Conservation (phyloP, 2,797 vertebrate species). For the Meriones psammophilus region DNA sequence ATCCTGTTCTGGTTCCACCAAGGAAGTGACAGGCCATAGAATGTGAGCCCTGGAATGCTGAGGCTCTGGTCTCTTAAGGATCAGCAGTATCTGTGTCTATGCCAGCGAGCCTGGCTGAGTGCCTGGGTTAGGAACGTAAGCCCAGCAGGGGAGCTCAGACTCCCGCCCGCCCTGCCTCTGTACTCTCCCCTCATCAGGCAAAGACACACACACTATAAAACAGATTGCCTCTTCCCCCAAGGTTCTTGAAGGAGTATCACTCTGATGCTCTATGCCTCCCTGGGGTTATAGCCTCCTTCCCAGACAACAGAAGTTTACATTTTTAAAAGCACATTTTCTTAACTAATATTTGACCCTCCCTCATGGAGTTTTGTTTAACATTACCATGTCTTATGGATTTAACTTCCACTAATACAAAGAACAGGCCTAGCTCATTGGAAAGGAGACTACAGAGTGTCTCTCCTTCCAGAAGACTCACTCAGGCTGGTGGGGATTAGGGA, state of each 20-base stretch:
- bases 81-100: not conserved
- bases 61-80: not conserved
- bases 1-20: not conserved
- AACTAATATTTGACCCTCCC: constrained; percentile 40
- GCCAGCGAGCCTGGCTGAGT: not conserved
- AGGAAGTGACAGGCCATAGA: not conserved
- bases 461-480: not conserved
- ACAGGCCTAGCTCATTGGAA: constrained; percentile 22
- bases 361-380: constrained; percentile 58
- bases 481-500: not conserved
- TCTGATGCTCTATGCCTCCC: not conserved
- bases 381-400: constrained; percentile 31
- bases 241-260: not conserved
- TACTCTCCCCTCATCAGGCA: not conserved
- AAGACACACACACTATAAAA: not conserved
- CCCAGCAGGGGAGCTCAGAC: not conserved
- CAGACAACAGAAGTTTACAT: constrained; percentile 9
- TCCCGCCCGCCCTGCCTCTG: not conserved
- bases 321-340: constrained; percentile 46
- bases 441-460: not conserved
- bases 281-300: not conserved
- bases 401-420: constrained; percentile 66
- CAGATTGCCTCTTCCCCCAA: not conserved
- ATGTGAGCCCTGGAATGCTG: not conserved
- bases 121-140: not conserved